Base-by-base conservation (phyloP, 2,113 vertebrate genomes). In the Oreotrochilus melanogaster region DNA sequence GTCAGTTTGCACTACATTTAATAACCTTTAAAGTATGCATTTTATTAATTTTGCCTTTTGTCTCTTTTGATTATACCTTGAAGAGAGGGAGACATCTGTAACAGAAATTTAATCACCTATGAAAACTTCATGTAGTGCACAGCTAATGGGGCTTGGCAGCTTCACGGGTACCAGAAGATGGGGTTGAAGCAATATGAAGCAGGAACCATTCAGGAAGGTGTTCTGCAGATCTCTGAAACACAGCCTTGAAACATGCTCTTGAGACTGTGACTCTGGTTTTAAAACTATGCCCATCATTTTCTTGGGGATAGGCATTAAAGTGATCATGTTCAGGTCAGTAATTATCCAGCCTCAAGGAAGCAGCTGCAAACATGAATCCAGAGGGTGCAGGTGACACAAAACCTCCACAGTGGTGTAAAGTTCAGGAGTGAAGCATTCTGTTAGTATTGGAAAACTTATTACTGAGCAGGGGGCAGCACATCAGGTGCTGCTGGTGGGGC, bases 71-170 rank as follows among this genome's bases (percentile, higher is more conserved):
- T 71, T 13, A 23, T 33, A 66, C 16, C 47, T 48, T 33, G 27
- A 60, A 64, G 82, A 50, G 66, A 67, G 90, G 43, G 72, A 78
- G 79, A 54, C 25, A 47, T 33, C 85, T 78, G 70, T 58, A 80
- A 42, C 7, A 7, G 27, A 14, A n/a, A 51, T 92, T 86, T 86
- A 88, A 83, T 94, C 79, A 83, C 47, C 64, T 60, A n/a, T 54
- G 69, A 80, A 94, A 73, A 88, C 62, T 71, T 92, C 86, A 80
- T 70, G 88, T 86, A 86, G 25, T 51, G 31, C 11, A 18, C 50
- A 73, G 31, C 76, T 83, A 86, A 88, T 53, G 37, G 70, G 56
- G 64, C 62, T 23, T 89, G 93, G 60, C 94, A 96, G 50, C 37
- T 92, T n/a, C 37, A 61, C 69, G 76, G 74, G 86, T 57, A 73